Evolutionary conservation across 2,888 invertebrate genomes (phyloP), one percentile per base, ranked within the genome.

Genomic region (Heliconius ethilla): DNA sequence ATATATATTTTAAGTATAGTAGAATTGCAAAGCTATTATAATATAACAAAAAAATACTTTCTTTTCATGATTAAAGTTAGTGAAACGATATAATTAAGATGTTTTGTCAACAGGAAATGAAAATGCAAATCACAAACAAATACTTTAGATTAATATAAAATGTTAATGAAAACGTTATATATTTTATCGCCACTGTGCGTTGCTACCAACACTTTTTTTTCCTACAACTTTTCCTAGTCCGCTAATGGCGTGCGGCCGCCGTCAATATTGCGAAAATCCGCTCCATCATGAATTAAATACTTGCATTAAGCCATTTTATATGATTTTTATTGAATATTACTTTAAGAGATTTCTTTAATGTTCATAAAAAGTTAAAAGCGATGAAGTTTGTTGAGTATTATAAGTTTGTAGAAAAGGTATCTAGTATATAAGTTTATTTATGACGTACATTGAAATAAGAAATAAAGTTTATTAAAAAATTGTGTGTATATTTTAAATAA

Each of bases 161-260:
- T 65, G 2, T 29, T 27, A 63, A 25, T 15, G 0, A 13, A 25
- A 11, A 29, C 25, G 15, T 65, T 29, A 45, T 59, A 51, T 62
- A 62, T 70, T 55, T 70, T n/a, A 51, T 45, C 55, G 9, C 40
- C 18, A n/a, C 82, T 92, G 86, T 87, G 76, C 89, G 89, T 62
- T 73, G 80, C 22, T 51, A 83, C 62, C 85, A 79, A 82, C 65
- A 84, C 83, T 85, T 88, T 90, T 90, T 90, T 91, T 92, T 90
- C 86, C 85, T 85, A 78, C 78, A 85, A 87, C 84, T 88, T 90
- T 90, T 89, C 87, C 87, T 82, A 86, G 84, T 82, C 82, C 86
- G 87, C 88, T 93, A 92, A 93, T 92, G 92, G 92, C 82, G 82
- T 82, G 83, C 84, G 85, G 86, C 83, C 81, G 85, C 84, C 86